Evolutionary conservation across 1,140 invertebrate species (phyloP).

Genomic region (Aleiodes sp.): DNA sequence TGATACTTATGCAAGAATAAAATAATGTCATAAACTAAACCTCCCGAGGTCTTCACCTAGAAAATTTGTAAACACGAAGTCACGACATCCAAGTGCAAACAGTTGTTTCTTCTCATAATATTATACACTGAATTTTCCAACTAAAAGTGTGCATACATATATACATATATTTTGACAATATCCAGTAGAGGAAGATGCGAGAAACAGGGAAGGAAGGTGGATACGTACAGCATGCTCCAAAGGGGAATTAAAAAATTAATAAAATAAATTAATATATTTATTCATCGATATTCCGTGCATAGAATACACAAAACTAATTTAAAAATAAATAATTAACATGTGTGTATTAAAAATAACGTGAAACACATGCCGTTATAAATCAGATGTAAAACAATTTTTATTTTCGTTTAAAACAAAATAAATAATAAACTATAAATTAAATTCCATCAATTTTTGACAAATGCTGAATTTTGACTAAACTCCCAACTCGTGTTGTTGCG

Average conservation of each 20-base stretch:
- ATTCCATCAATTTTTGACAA: too few species aligned
- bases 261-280: conserved; percentile 6
- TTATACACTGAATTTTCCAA: neutral
- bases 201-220: too few species aligned
- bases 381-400: too few species aligned
- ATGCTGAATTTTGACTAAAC: too few species aligned
- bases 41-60: too few species aligned
- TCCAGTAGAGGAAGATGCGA: neutral
- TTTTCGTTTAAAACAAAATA: too few species aligned
- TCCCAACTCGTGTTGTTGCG: conserved; percentile 38
- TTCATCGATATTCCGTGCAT: conserved; percentile 6
- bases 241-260: too few species aligned
- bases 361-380: conserved; percentile 11
- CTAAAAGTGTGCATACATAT: neutral
- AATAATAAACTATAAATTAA: too few species aligned
- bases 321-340: neutral
- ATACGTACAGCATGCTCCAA: neutral
- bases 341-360: neutral
- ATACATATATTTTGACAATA: conserved; percentile 4
- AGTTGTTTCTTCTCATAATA: neutral
- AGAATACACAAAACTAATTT: neutral
- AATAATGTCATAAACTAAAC: too few species aligned
- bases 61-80: neutral
- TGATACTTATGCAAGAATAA: too few species aligned
- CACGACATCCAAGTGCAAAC: conserved; percentile 9